phyloP scores from a whole-genome alignment of 1,140 invertebrate species.

The Centruroides sculpturatus region DNA sequence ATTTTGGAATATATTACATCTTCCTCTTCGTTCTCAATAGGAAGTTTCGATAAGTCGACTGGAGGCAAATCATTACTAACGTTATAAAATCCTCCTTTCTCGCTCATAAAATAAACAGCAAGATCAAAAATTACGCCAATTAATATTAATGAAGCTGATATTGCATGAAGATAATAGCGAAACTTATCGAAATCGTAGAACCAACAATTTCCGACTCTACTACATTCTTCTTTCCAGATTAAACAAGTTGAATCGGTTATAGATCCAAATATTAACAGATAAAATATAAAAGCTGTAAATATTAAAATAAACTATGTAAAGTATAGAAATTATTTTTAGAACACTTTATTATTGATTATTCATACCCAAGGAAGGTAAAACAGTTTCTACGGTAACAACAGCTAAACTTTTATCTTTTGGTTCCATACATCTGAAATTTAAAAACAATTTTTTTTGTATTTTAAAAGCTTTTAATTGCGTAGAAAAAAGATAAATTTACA shows the following conservation, averaged over 20 bases:
- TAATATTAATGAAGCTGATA: slow-evolving; percentile 4
- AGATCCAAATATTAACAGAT: slow-evolving; percentile 22
- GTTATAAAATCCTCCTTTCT: slow-evolving; percentile 5
- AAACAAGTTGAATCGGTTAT: slow-evolving; percentile 23
- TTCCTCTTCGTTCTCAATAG: neutral
- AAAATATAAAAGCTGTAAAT: slow-evolving; percentile 23
- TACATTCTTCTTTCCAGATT: slow-evolving; percentile 21
- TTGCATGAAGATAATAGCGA: slow-evolving; percentile 10
- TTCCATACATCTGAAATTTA: slow-evolving; percentile 16
- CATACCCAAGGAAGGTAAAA: slow-evolving; percentile 10
- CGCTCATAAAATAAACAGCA: slow-evolving; percentile 5
- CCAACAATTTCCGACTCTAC: slow-evolving; percentile 21
- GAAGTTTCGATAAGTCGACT: neutral
- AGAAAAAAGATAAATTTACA: neutral
- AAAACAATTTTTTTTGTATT: neutral
- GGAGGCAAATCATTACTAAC: slow-evolving; percentile 1
- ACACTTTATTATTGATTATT: neutral
- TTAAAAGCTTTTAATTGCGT: too few species aligned
- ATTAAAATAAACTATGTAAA: neutral
- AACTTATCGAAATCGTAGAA: slow-evolving; percentile 22
- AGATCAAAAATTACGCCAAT: slow-evolving; percentile 3
- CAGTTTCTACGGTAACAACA: slow-evolving; percentile 7
- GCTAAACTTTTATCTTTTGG: slow-evolving; percentile 18
- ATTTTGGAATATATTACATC: neutral
- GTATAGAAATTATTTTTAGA: too few species aligned